Evolutionary conservation across 2,888 invertebrate genomes (phyloP), one percentile per base, ranked within the genome.

Genomic region (Argynnis bischoffii): DNA sequence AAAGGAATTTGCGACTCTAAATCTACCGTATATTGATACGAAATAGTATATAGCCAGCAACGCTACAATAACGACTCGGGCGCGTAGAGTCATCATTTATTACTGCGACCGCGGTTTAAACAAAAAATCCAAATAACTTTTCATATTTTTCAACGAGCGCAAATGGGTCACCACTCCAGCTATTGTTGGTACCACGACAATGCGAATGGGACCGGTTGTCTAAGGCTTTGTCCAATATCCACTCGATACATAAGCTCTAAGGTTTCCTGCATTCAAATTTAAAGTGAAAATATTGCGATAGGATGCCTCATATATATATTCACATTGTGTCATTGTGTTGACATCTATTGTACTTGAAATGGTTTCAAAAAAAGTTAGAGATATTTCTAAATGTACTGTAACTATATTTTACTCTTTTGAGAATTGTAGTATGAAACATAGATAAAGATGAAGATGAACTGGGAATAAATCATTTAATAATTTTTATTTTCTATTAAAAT

Each of bases 221-320:
- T 75, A 72, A 75, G 78, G 81, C 84, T 85, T 88, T 88, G 87
- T 88, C 84, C 84, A 77, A 84, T 87, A 82, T 81, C 83, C 79
- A 81, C 80, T 84, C 84, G 83, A 87, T 88, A 78, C 81, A 82
- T 79, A 81, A n/a, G 81, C 85, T 88, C 84, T 84, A 82, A 83
- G 84, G 85, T 73, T 86, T 84, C 79, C 78, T 76, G 75, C 78
- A 80, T 85, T 84, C 85, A 79, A 76, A 75, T 75, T 74, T 80
- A 74, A 78, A 84, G 84, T 82, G 84, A 84, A 85, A 84, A 85
- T 80, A 79, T 75, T 74, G 72, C 78, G 71, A 75, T 72, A 73
- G 66, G 74, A 73, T 66, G 71, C 67, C 69, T 64, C 57, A 67
- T 41, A 41, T 67, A 60, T 60, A 67, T 65, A 74, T 70, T 72